Base-by-base conservation (phyloP, 92 coral and sea anemone species). In the Anthopleura xanthogrammica region DNA sequence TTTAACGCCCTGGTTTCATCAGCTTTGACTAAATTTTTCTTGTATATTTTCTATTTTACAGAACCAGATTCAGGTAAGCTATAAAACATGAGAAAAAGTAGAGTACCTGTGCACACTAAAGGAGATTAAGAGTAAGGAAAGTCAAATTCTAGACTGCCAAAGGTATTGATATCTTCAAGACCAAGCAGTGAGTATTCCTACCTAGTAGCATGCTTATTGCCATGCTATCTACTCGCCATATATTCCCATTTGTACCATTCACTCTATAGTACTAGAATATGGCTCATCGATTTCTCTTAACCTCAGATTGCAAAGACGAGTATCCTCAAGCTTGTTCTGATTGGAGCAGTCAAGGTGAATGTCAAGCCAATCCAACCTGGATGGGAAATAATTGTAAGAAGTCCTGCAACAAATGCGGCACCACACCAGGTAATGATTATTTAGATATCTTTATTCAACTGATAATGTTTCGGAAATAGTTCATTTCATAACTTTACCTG, bases 281-380 rank as follows among this genome's bases (percentile, higher is more conserved):
- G 58, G 11, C 12, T 2, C n/a, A 20, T 62, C 70, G 4, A 20
- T 19, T 20, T 22, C 9, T 62, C 2, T 7, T 20, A 62, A 29
- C 68, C n/a, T 72, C 84, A 87, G 97, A 92, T 77, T 92, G 97
- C 83, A 79, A 77, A 77, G 97, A 92, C 72, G 50, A 80, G 20
- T 90, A 90, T 41, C 97, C 93, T 10, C 90, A 90, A 70, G 92
- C 95, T 22, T 94, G 98, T 75, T 90, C 90, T 78, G 81, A 41
- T 85, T 94, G 98, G 98, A 88, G 83, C 40, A 83, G 70, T 16
- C 24, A 58, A 2, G 89, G 91, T 8, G 91, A 92, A 65, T 94
- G 98, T 72, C 56, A 77, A 16, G 86, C 79, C 68, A 92, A 92
- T 64, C 91, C 98, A 2, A 74, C 75, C 0, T 94, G 92, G 91